phyloP scores from a whole-genome alignment of 2,113 vertebrate species.

The Ailuropoda melanoleuca region DNA sequence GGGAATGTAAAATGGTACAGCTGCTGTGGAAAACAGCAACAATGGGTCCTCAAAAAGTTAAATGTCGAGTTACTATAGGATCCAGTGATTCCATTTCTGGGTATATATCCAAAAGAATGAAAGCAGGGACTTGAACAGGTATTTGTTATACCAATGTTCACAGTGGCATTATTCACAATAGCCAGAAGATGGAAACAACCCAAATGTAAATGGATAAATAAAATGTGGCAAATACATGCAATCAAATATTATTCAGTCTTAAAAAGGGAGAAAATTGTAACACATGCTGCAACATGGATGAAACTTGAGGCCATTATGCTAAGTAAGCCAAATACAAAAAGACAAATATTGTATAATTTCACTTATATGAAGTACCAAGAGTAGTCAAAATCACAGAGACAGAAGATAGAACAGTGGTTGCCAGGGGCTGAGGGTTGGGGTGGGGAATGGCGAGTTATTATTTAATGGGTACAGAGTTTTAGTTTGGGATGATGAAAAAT shows the following conservation, averaged over 20 bases:
- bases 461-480: neutral
- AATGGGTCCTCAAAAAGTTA: neutral
- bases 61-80: neutral
- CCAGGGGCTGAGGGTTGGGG: neutral
- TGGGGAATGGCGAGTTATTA: neutral
- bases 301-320: neutral
- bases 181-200: neutral
- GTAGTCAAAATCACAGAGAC: neutral
- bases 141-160: neutral
- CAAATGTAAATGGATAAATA: neutral
- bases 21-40: neutral
- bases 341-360: neutral
- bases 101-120: neutral
- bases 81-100: neutral
- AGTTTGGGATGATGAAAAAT: neutral
- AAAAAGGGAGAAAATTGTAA: neutral
- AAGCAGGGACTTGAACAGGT: neutral
- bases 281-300: neutral
- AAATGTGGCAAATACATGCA: neutral
- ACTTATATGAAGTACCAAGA: neutral
- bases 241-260: neutral
- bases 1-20: neutral
- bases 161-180: neutral
- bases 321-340: neutral
- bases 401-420: neutral